These are phyloP conservation scores for Dendrolimus pini DNA, from an alignment of 2,888 invertebrate species.

Conservation along the genomic window DNA sequence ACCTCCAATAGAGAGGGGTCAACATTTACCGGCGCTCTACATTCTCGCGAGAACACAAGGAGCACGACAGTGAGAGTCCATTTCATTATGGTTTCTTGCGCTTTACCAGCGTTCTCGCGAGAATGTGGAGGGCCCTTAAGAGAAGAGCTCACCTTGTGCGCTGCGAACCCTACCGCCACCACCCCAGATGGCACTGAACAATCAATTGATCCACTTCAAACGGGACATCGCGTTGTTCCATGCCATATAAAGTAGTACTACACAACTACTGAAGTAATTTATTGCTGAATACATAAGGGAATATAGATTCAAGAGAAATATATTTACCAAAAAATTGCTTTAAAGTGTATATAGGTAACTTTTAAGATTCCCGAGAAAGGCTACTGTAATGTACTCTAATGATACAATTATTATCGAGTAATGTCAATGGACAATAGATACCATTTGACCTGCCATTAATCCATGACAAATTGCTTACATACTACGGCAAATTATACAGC, in stretches of 20 bases:
- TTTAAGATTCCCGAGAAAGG: slow-evolving; percentile 74
- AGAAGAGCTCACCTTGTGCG: slow-evolving; percentile 73
- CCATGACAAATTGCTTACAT: slow-evolving; percentile 65
- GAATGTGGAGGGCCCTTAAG: not conserved
- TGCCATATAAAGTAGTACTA: slow-evolving; percentile 30
- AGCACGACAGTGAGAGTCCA: too few species aligned
- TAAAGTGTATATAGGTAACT: slow-evolving; percentile 75
- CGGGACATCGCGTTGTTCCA: too few species aligned
- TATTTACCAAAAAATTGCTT: slow-evolving; percentile 71
- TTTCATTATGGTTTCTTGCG: too few species aligned
- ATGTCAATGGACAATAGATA: slow-evolving; percentile 76
- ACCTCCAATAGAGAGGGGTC: slow-evolving; percentile 74
- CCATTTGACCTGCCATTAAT: slow-evolving; percentile 70
- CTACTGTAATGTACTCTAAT: slow-evolving; percentile 76
- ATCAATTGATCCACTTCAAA: too few species aligned
- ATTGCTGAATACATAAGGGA: slow-evolving; percentile 76
- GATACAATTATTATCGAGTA: slow-evolving; percentile 76
- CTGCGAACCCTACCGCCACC: slow-evolving; percentile 67
- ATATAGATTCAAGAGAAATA: slow-evolving; percentile 75
- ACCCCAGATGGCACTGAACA: slow-evolving; percentile 13
- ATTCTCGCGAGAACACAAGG: too few species aligned
- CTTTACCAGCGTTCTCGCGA: too few species aligned
- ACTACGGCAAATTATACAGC: slow-evolving; percentile 72
- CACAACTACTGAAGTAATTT: slow-evolving; percentile 71
- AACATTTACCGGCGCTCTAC: slow-evolving; percentile 32